Percentiles rank a stretch among this genome's conserved stretches.
These are phyloP conservation scores for Apostichopus japonicus DNA, from an alignment of 35 echinoderm and acorn worm species.

Conservation along the genomic window DNA sequence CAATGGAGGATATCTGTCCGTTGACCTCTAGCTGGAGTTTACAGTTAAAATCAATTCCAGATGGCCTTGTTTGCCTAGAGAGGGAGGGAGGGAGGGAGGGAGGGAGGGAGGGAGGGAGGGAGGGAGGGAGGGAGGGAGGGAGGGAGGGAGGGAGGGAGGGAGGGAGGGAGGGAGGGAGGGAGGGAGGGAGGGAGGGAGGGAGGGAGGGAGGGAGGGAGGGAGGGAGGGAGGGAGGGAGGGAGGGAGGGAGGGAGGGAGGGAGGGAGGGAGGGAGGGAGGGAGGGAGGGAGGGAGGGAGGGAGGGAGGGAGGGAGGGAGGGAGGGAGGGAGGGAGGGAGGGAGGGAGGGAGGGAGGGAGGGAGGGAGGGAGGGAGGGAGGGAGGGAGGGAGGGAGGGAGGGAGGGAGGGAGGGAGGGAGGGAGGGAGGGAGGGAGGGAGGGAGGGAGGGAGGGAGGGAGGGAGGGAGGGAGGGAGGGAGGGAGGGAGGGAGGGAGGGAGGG, in stretches of 20 bases:
- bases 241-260: neutral
- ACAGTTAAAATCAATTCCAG: slow-evolving; percentile 56
- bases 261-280: slow-evolving; percentile 3
- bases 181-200: neutral
- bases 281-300: slow-evolving; percentile 6
- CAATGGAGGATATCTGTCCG: slow-evolving; percentile 42
- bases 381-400: slow-evolving; percentile 3
- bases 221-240: neutral
- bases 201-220: neutral
- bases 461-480: neutral
- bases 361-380: neutral
- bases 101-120: slow-evolving; percentile 3
- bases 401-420: slow-evolving; percentile 6
- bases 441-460: neutral
- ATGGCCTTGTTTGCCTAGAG: slow-evolving; percentile 75
- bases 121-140: neutral
- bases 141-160: slow-evolving; percentile 3
- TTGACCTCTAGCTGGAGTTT: slow-evolving; percentile 60
- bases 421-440: neutral
- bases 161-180: slow-evolving; percentile 6
- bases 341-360: neutral
- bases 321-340: neutral
- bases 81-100: slow-evolving; percentile 3
- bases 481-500: neutral
- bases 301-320: neutral